These are phyloP conservation scores for Tupaia chinensis DNA, from an alignment of 2,113 vertebrate species.

Conservation along the genomic window DNA sequence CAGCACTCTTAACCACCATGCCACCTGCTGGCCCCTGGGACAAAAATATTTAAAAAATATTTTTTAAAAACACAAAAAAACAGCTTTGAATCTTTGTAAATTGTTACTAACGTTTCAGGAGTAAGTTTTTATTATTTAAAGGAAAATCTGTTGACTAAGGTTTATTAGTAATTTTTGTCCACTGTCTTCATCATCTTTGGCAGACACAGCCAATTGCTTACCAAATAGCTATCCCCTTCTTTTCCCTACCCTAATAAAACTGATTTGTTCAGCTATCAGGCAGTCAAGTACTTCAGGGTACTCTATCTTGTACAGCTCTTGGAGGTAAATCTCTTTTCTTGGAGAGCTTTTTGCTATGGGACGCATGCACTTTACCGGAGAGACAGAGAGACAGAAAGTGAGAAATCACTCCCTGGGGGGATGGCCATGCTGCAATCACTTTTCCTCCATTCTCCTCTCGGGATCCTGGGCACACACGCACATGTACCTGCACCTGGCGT, in stretches of 20 bases:
- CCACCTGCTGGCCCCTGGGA: too few species aligned
- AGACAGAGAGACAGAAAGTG: too few species aligned
- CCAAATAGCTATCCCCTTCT: not conserved
- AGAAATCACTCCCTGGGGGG: too few species aligned
- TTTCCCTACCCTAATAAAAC: not conserved
- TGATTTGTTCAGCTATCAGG: not conserved
- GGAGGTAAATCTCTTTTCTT: not conserved
- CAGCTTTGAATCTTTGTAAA: not conserved
- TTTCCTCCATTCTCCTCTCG: too few species aligned
- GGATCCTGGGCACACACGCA: too few species aligned
- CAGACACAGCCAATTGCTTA: not conserved
- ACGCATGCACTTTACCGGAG: too few species aligned
- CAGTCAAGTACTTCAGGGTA: not conserved
- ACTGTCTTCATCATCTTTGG: not conserved
- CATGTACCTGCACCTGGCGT: too few species aligned
- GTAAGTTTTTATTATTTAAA: constrained; percentile 2
- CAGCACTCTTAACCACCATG: too few species aligned
- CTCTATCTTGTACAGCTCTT: not conserved
- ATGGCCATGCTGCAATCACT: too few species aligned
- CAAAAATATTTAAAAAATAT: too few species aligned
- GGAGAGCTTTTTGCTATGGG: too few species aligned
- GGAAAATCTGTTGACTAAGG: not conserved
- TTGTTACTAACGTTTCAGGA: constrained; percentile 5
- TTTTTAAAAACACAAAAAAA: not conserved
- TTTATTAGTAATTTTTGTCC: not conserved